phyloP scores from a whole-genome alignment of 64 coral and sea anemone genomes.

The Acropora tenuis region DNA sequence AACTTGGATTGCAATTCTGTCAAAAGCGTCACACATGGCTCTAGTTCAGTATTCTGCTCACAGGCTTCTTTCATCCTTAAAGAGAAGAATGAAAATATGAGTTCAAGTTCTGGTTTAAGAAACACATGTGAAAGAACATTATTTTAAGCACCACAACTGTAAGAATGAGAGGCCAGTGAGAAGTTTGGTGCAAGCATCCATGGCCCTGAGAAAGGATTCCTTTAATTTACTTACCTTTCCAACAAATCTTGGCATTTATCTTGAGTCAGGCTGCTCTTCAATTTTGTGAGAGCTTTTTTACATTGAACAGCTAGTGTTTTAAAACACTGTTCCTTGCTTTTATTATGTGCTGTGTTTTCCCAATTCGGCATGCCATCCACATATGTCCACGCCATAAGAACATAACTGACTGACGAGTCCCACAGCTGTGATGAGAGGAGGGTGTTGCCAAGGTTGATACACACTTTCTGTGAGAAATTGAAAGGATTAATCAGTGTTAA shows the following conservation, averaged over 20 bases:
- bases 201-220: background rate
- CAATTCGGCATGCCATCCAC: conserved; percentile 76
- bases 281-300: conserved; percentile 53
- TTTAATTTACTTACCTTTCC: conserved; percentile 39
- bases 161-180: no score
- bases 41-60: conserved; percentile 54
- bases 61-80: conserved; percentile 57
- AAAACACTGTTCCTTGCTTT: conserved; percentile 76
- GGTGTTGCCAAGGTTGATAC: conserved; percentile 68
- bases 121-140: no score
- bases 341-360: conserved; percentile 84
- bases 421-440: conserved; percentile 58
- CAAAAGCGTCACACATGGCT: conserved; percentile 56
- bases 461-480: conserved; percentile 72
- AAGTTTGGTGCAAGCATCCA: no score
- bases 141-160: no score
- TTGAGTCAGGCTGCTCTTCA: conserved; percentile 53
- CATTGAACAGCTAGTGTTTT: conserved; percentile 75
- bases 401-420: conserved; percentile 68
- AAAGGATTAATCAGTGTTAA: no score
- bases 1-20: conserved; percentile 9
- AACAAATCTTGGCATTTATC: conserved; percentile 61
- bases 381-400: conserved; percentile 77
- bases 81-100: conserved; percentile 6
- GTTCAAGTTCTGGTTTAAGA: no score